These are phyloP conservation scores for Saturnia pavonia DNA, from an alignment of 2,888 invertebrate genomes.

Conservation along the genomic window DNA sequence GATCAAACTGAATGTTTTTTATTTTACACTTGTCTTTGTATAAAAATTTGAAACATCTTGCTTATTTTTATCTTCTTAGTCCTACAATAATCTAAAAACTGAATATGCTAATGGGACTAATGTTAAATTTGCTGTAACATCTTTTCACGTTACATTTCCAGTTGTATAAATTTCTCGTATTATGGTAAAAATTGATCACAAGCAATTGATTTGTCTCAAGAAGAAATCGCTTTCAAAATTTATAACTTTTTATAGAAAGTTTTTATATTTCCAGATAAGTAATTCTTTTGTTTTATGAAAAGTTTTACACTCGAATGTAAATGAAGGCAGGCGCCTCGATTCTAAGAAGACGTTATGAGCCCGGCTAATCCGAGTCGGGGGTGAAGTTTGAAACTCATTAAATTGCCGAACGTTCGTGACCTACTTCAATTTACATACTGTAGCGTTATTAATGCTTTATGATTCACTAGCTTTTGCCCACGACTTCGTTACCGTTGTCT, in stretches of 20 bases:
- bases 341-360: slow-evolving; percentile 9
- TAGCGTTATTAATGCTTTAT: background rate
- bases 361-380: background rate
- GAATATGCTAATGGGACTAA: no score
- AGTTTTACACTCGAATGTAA: slow-evolving; percentile 1
- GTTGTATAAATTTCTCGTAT: no score
- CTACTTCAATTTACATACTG: background rate
- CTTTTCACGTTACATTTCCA: no score
- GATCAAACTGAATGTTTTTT: no score
- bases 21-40: no score
- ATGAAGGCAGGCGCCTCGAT: slow-evolving; percentile 12
- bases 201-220: background rate
- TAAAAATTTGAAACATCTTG: no score
- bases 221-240: background rate
- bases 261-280: background rate
- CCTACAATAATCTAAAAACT: no score
- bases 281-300: background rate
- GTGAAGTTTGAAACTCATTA: slow-evolving; percentile 11
- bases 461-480: background rate
- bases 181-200: no score
- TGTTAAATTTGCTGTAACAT: no score
- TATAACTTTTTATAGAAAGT: background rate
- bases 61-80: no score
- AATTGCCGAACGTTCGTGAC: background rate
- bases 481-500: no score